Conservation (phyloP, 1,140 invertebrate genomes). For the Bombus ignitus region DNA sequence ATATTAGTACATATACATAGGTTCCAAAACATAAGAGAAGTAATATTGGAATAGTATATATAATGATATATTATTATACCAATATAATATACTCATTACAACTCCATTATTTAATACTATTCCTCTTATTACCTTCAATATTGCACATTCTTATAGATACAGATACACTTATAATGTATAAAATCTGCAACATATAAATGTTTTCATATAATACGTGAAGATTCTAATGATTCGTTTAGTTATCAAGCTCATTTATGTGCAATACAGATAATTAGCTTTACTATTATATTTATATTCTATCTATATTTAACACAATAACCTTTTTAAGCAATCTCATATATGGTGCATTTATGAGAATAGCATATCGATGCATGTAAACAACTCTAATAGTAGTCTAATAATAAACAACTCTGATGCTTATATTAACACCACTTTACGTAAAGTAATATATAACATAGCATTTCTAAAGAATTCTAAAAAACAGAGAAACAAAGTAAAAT, state of each 20-base stretch:
- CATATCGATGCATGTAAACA: conserved; percentile 3
- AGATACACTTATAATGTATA: background rate
- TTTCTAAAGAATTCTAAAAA: too few relatives aligned
- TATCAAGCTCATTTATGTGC: background rate
- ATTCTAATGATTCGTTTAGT: background rate
- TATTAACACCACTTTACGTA: background rate
- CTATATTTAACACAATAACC: background rate
- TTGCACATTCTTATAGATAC: too few relatives aligned
- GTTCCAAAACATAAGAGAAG: background rate
- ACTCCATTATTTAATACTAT: background rate
- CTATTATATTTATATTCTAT: background rate
- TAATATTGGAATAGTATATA: background rate
- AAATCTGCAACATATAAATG: background rate
- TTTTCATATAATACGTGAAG: too few relatives aligned
- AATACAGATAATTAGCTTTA: too few relatives aligned
- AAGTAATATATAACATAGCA: too few relatives aligned
- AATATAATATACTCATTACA: background rate
- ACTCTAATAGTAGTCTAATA: background rate
- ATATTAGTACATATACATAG: background rate
- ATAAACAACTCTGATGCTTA: background rate
- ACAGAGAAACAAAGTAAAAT: conserved; percentile 50
- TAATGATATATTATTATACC: background rate
- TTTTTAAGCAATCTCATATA: background rate
- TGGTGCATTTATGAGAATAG: too few relatives aligned
- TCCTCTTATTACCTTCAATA: background rate